Percentiles rank a stretch among this genome's conserved stretches.
Conservation (phyloP, 2,113 vertebrate species). For the Poeciliopsis turrubarensis region DNA sequence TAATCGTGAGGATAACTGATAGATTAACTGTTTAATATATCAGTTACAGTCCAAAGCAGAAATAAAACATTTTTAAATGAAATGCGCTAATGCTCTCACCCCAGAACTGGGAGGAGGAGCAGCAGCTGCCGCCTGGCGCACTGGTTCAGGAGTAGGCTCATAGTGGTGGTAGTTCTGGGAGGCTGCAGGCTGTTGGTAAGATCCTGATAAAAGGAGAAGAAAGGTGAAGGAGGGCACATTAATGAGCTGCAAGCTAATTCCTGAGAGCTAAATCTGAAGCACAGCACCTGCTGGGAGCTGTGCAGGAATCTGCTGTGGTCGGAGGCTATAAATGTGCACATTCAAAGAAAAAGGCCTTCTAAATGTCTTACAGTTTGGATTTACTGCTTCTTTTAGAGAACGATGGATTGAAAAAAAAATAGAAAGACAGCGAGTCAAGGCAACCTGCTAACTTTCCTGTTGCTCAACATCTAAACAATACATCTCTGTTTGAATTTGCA, state of each 20-base stretch:
- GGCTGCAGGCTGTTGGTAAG: constrained; percentile 67
- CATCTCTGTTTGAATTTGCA: constrained; percentile 6
- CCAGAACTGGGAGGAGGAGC: constrained; percentile 73
- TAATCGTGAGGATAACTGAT: no score
- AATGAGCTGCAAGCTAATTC: background rate
- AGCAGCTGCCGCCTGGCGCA: constrained; percentile 63
- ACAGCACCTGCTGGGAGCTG: background rate
- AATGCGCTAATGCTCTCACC: constrained; percentile 52
- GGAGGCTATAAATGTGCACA: background rate
- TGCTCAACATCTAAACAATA: constrained; percentile 37
- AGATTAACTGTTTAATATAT: no score
- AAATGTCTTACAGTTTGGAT: background rate
- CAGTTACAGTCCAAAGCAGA: no score
- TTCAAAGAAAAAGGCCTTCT: background rate
- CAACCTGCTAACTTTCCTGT: constrained; percentile 2
- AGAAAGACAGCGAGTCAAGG: constrained; percentile 30
- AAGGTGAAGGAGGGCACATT: background rate
- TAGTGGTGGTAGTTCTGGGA: constrained; percentile 76
- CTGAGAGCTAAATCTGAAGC: background rate
- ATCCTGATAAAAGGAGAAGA: constrained; percentile 28
- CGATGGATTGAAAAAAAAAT: background rate
- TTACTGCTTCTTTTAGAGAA: background rate
- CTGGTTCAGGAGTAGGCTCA: constrained; percentile 70
- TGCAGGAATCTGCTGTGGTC: no score
- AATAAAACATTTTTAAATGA: background rate